Base-by-base conservation (phyloP, 2,888 invertebrate species). In the Drosophila rubida region DNA sequence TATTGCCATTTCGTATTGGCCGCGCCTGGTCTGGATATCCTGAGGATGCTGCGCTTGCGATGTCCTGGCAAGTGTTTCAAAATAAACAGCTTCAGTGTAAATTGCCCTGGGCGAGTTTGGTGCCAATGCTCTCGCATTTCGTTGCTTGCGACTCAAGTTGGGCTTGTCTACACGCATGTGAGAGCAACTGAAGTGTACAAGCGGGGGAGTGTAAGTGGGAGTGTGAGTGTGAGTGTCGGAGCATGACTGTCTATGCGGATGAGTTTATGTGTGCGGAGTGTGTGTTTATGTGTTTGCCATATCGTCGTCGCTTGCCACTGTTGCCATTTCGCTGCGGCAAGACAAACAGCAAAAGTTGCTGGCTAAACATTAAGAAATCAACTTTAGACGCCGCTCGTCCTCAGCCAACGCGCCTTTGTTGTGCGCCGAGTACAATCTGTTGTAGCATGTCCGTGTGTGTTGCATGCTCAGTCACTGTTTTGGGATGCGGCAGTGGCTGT, bases 311-410 rank as follows among this genome's bases (percentile, higher is more conserved):
- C 41, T 32, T 61, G 58, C 65, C 49, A 48, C 65, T 60, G 57
- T 71, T 87, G 86, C 83, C 81, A 75, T 85, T 89, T 77, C 81
- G 70, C 66, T 72, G 71, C 66, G 80, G 65, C 62, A 82, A 82
- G 69, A 83, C 80, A 84, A 89, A 89, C 78, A 81, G 67, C 67
- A 68, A 59, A 74, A 74, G 75, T 78, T 73, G 68, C 77, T 76
- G 65, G 76, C 68, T 58, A 78, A 72, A 83, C 88, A 88, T 83
- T 89, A 85, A 88, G 88, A 85, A 89, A 89, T 89, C 89, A 84
- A 89, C 89, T 88, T 83, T 76, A 69, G 87, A 88, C 87, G 71
- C 73, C 65, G 44, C 39, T 44, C 55, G 30, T 9, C 67, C 67
- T 61, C 57, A 60, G 51, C 42, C 49, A 70, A 54, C 66, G 78